These are phyloP conservation scores for Simalia tracyae DNA, from an alignment of 2,797 vertebrate genomes.

Conservation along the genomic window DNA sequence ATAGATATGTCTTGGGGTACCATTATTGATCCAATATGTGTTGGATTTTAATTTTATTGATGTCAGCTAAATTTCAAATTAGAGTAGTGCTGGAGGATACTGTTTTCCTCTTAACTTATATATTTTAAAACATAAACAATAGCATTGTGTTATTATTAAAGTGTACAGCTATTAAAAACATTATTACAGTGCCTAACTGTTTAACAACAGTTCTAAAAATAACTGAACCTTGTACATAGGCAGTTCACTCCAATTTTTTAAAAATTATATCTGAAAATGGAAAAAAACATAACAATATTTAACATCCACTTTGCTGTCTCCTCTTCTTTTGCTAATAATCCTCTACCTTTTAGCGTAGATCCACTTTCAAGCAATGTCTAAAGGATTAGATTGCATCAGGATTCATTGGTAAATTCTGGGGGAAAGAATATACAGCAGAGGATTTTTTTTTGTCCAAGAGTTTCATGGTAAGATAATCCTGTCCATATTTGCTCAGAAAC, in stretches of 20 bases:
- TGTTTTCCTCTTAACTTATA: background rate
- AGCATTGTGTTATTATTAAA: background rate
- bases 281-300: background rate
- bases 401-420: background rate
- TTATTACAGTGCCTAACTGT: background rate
- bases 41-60: conserved; percentile 11
- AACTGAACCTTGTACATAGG: background rate
- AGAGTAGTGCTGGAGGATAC: background rate
- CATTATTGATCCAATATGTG: background rate
- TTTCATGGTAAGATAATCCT: background rate
- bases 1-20: background rate
- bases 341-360: no score
- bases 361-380: background rate
- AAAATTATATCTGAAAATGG: background rate
- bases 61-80: background rate
- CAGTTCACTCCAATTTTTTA: background rate
- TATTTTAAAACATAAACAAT: background rate
- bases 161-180: background rate
- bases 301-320: background rate
- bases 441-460: background rate
- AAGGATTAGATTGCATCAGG: background rate
- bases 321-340: background rate
- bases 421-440: background rate
- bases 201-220: background rate
- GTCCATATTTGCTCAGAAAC: background rate